Evolutionary conservation across 2,888 invertebrate species (phyloP), one percentile per base, ranked within the genome.

Genomic region (Drosophila monieri): DNA sequence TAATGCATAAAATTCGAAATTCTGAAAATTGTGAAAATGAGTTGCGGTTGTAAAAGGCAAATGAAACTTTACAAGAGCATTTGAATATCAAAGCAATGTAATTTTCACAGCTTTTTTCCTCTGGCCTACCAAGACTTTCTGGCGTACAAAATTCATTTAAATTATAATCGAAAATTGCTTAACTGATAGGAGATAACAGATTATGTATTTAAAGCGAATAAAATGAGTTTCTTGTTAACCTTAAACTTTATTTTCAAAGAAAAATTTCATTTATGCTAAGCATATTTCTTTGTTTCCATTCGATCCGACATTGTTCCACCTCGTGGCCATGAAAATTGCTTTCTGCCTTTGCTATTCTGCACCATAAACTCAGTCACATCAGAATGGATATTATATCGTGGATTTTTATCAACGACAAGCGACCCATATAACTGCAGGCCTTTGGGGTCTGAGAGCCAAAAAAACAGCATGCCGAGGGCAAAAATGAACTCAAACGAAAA

Each of bases 281-380:
- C 10, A 48, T 15, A 3, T 48, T 18, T 48, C 8, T 15, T 14
- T 2, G n/a, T n/a, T 53, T 27, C 18, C 8, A 18, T 18, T 41
- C 39, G n/a, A 15, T 3, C 9, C 39, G 10, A 41, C 18, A 41
- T 41, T 61, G 78, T 85, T 81, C 73, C 87, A 79, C 85, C 80
- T 61, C 76, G 84, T 77, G 75, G 67, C 85, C 87, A 88, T 84
- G 88, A 89, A 89, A 89, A 89, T 88, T 89, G 78, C 81, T 83
- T 89, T 86, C 79, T 76, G 77, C 73, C 66, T 57, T 18, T 23
- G n/a, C 25, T 52, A 47, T 6, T 54, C 43, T 55, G 47, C 39
- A 47, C 39, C 47, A 35, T 37, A 47, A 49, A 49, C 57, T 14
- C 30, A 58, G 61, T 35, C 44, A 37, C 61, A 61, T 61, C 61